These are phyloP conservation scores for Eufriesea mexicana DNA, from an alignment of 1,140 invertebrate genomes.

Conservation along the genomic window DNA sequence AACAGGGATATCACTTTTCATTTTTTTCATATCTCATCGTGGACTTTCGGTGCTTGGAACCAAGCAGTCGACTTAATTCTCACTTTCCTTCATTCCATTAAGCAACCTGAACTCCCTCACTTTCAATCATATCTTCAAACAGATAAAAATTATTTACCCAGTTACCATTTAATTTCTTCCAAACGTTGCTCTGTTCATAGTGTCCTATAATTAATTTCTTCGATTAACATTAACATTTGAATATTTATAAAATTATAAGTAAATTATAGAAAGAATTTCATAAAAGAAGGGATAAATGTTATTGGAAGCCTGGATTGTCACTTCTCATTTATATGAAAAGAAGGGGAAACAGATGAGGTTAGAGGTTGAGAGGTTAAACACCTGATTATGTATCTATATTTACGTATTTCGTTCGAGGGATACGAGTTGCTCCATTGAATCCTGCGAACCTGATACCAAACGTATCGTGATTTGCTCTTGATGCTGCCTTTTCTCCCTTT, in stretches of 20 bases:
- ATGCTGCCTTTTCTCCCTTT: constrained; percentile 60
- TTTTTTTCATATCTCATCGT: constrained; percentile 77
- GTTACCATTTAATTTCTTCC: not conserved
- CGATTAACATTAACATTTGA: not conserved
- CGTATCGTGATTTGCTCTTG: constrained; percentile 77
- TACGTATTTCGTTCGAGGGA: not conserved
- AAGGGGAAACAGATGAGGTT: not conserved
- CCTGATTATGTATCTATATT: not conserved
- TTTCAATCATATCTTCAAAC: not conserved
- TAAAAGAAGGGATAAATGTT: not conserved
- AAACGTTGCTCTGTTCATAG: not conserved
- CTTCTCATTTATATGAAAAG: not conserved
- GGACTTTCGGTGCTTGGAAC: constrained; percentile 36
- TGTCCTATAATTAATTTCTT: no score
- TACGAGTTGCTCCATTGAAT: constrained; percentile 10
- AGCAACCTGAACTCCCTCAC: no score
- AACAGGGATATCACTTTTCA: constrained; percentile 81
- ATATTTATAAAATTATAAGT: no score
- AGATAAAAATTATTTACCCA: no score
- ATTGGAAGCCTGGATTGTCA: fast-evolving
- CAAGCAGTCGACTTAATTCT: not conserved
- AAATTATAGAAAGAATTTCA: not conserved
- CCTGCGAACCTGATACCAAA: constrained; percentile 71
- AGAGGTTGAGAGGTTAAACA: not conserved
- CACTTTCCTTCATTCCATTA: no score